phyloP scores from a whole-genome alignment of 2,113 vertebrate genomes.

The Tachysurus fulvidraco region DNA sequence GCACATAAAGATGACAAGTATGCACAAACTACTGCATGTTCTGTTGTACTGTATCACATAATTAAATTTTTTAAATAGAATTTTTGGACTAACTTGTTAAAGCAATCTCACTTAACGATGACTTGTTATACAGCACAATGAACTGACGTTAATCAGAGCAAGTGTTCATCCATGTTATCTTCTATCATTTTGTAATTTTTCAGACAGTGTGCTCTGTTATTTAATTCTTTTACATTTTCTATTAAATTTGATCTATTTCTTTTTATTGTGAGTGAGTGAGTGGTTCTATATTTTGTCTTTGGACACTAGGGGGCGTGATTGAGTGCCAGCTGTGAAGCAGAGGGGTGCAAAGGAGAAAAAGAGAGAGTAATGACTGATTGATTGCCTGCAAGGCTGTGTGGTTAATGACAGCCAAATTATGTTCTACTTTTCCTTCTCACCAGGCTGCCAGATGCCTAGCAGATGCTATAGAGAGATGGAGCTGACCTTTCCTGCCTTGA shows the following conservation, averaged over 20 bases:
- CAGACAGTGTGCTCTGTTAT: background rate
- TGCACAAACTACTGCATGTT: too few species aligned
- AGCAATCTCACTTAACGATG: background rate
- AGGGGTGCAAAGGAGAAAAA: background rate
- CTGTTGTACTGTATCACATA: too few species aligned
- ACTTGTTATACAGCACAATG: background rate
- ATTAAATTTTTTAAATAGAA: too few species aligned
- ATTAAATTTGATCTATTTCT: background rate
- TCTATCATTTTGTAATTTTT: background rate
- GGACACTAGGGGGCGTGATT: background rate
- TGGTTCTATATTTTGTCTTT: background rate
- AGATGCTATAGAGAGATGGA: background rate
- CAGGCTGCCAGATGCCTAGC: background rate
- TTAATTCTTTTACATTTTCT: too few species aligned
- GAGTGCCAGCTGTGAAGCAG: background rate
- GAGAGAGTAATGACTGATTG: background rate
- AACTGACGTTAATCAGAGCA: background rate
- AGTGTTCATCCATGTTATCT: background rate
- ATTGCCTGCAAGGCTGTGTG: background rate
- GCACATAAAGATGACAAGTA: too few species aligned
- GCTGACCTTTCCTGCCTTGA: background rate
- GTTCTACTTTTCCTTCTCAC: background rate
- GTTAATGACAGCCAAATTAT: background rate
- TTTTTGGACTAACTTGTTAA: background rate
- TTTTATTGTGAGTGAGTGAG: background rate